Evolutionary conservation across 2,113 vertebrate species (phyloP), one percentile per base, ranked within the genome.

Genomic region (Lycaon pictus): DNA sequence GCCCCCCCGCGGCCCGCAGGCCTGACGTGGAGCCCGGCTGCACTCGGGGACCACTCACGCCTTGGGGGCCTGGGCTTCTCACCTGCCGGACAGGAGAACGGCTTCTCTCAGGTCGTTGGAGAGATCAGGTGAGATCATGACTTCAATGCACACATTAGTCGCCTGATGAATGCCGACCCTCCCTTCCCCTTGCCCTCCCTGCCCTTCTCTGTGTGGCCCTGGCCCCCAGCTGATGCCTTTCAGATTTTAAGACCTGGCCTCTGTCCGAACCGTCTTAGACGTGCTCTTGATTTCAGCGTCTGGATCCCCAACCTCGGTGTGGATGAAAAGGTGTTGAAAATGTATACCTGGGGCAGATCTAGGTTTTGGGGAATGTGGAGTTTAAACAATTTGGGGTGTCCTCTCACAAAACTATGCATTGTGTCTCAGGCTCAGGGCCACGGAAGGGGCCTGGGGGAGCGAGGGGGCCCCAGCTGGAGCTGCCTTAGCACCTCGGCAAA

Each of bases 1-100:
- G 12, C 22, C 56, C 22, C 56, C 22, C 0, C 2, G 27, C 11
- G 22, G 56, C 53, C 37, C 0, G 0, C 2, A 1, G 43, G 20
- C 22, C 29, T 12, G 20, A 19, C 13, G 2, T 7, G 76, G 77
- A 71, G 0, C 17, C 62, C 1, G 16, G 2, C 58, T 62, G 20
- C 32, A 0, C 13, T 35, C 13, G 11, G 86, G 53, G 25, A 13
- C 25, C 19, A 1, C 22, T 22, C 37, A 5, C 8, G 8, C 51
- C 71, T n/a, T 3, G 19, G 55, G 65, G n/a, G 17, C 51, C 37
- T 13, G 3, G 35, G 19, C 35, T 37, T 77, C 19, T 37, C 1
- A 4, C 32, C 76, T 53, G 37, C 22, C 13, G 29, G 60, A 20
- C 0, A 32, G 51, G 69, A 43, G 6, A 11, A 65, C 4, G 22